Conservation (phyloP, 2,888 invertebrate species). For the Eupithecia subumbrata region DNA sequence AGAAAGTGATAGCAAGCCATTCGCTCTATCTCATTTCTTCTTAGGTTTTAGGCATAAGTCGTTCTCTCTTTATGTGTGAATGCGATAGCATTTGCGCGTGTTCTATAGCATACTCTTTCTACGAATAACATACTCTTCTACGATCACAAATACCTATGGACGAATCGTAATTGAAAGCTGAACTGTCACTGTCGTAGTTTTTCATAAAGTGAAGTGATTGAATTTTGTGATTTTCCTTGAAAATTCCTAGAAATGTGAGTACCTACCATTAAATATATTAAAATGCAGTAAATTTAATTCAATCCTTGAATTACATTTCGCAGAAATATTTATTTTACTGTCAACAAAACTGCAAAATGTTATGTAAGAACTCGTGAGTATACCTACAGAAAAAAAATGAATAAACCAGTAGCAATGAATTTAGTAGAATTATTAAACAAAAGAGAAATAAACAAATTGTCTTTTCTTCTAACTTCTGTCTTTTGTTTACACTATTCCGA, state of each 20-base stretch:
- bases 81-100: too few relatives aligned
- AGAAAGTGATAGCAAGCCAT: too few relatives aligned
- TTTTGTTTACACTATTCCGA: neutral
- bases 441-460: slow-evolving; percentile 2
- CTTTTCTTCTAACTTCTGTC: neutral
- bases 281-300: neutral
- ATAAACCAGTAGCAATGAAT: too few relatives aligned
- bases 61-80: too few relatives aligned
- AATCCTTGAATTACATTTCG: neutral
- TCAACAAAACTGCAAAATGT: slow-evolving; percentile 40
- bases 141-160: too few relatives aligned
- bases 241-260: slow-evolving; percentile 38
- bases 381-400: slow-evolving; percentile 17
- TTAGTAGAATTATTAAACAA: neutral
- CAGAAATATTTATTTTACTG: neutral
- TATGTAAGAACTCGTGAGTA: slow-evolving; percentile 53
- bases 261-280: slow-evolving; percentile 5
- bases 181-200: neutral
- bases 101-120: too few relatives aligned
- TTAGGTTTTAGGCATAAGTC: too few relatives aligned
- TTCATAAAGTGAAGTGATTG: neutral
- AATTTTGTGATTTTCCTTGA: slow-evolving; percentile 24
- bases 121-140: too few relatives aligned
- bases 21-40: too few relatives aligned
- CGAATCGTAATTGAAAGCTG: too few relatives aligned